Evolutionary conservation across 2,888 invertebrate genomes (phyloP), one percentile per base, ranked within the genome.

Genomic region (Steinernema scapterisci): DNA sequence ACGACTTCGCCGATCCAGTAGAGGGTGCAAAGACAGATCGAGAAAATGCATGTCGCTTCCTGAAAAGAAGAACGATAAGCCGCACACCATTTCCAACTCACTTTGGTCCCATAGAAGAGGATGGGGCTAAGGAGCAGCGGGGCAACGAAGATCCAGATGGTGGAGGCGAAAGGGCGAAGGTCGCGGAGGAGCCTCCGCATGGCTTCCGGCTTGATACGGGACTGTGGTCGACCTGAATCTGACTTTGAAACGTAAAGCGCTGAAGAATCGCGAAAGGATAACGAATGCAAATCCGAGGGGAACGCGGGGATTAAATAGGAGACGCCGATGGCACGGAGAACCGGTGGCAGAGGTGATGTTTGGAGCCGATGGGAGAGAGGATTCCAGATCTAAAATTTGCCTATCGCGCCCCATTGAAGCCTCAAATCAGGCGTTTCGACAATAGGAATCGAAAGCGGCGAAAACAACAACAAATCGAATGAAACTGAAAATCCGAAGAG

Each of bases 91-190:
- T 3, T 16, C 13, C 5, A 5, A 19, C 31, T 13, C 31, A 63
- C 63, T 31, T 63, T 63, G 27, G 63, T 27, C 27, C 77, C 79
- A 23, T 74, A 77, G 56, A 78, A 78, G 1, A 76, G 63, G 6
- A 81, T 56, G 0, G 81, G 81, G 13, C 73, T 71, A 16, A 81
- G 77, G 23, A 81, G 71, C 13, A 80, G 63, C 0, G 81, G 81
- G 1, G 81, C 80, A n/a, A 77, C 38, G 73, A 81, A 56, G 54
- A 80, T 73, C 44, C 46, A 73, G 2, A 73, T 21, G 21, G 51
- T 25, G 31, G 63, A 11, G 31, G n/a, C 2, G 31, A 63, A 63
- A 7, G 63, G 63, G 27, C 63, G 63, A 27, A 63, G 63, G 31
- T 63, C 63, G 63, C 63, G 27, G 31, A 21, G 25, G 13, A 63